These are phyloP conservation scores for Amblyopsis hoosieri DNA, from an alignment of 2,797 vertebrate species.

Conservation along the genomic window DNA sequence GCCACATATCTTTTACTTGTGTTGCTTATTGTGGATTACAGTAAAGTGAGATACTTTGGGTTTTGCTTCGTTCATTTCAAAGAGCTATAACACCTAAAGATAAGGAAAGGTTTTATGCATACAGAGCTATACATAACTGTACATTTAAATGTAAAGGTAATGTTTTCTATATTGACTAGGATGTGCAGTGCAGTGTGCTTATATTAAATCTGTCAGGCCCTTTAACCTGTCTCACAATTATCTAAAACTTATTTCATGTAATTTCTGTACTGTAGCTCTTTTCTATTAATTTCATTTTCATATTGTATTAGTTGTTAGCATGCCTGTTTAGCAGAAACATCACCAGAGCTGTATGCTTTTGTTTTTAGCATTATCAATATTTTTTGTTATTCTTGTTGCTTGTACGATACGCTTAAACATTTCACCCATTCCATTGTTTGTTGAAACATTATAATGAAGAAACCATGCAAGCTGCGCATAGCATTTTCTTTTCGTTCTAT, in stretches of 20 bases:
- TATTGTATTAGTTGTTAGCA: not conserved
- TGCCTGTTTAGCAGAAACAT: slow-evolving; percentile 1
- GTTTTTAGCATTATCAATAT: slow-evolving; percentile 8
- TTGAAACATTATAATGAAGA: too few relatives aligned
- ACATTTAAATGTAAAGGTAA: not conserved
- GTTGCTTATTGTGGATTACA: too few relatives aligned
- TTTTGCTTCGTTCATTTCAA: too few relatives aligned
- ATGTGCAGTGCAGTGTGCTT: slow-evolving; percentile 2
- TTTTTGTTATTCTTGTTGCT: slow-evolving; percentile 10
- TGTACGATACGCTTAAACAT: not conserved
- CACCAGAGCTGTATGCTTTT: slow-evolving; percentile 29
- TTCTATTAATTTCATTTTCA: not conserved
- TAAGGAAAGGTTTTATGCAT: too few relatives aligned
- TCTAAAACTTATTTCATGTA: too few relatives aligned
- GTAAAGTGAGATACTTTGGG: too few relatives aligned
- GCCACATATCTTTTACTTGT: too few relatives aligned
- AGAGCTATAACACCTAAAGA: too few relatives aligned
- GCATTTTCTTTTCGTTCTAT: slow-evolving; percentile 9
- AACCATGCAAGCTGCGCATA: not conserved
- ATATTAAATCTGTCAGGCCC: not conserved
- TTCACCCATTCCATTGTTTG: too few relatives aligned
- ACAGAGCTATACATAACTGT: too few relatives aligned
- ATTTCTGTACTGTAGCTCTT: too few relatives aligned
- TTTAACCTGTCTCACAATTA: too few relatives aligned
- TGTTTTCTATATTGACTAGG: not conserved